Conservation (phyloP, 2,888 invertebrate genomes). For the Acronicta leporina region DNA sequence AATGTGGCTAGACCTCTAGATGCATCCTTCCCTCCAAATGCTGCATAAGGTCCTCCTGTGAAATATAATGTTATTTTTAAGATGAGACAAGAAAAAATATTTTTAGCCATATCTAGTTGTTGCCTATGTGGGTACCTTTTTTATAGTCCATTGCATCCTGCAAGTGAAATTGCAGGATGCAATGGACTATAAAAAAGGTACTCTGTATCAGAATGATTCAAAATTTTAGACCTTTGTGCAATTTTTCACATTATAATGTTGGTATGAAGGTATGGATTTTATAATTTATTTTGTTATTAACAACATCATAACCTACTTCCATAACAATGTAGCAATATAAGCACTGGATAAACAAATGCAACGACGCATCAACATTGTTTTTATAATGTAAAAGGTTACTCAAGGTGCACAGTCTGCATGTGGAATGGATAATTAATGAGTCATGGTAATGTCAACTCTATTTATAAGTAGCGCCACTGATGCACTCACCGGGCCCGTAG, state of each 20-base stretch:
- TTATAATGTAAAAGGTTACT: constrained; percentile 49
- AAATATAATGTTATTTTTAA: constrained; percentile 8
- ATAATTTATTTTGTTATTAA: too few species aligned
- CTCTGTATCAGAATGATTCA: too few species aligned
- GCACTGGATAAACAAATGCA: constrained; percentile 3
- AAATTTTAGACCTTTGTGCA: too few species aligned
- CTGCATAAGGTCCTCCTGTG: constrained; percentile 97
- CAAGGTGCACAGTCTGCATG: constrained; percentile 62
- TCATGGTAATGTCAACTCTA: constrained; percentile 71
- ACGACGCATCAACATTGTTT: constrained; percentile 32
- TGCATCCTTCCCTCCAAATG: constrained; percentile 98
- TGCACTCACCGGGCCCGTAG: constrained; percentile 96
- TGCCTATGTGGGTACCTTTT: too few species aligned
- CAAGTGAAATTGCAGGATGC: too few species aligned
- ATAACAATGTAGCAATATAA: not conserved
- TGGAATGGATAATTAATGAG: constrained; percentile 63
- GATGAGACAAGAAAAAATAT: too few species aligned
- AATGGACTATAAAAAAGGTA: too few species aligned
- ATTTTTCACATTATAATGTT: too few species aligned
- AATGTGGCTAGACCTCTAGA: constrained; percentile 98
- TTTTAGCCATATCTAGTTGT: too few species aligned
- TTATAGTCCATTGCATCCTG: too few species aligned
- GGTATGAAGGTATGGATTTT: too few species aligned
- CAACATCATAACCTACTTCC: not conserved
- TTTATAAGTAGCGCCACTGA: constrained; percentile 72